A percentile compares a stretch with the other conserved stretches of the same genome.
Conservation (phyloP, 2,113 vertebrate genomes). For the Abramis brama region DNA sequence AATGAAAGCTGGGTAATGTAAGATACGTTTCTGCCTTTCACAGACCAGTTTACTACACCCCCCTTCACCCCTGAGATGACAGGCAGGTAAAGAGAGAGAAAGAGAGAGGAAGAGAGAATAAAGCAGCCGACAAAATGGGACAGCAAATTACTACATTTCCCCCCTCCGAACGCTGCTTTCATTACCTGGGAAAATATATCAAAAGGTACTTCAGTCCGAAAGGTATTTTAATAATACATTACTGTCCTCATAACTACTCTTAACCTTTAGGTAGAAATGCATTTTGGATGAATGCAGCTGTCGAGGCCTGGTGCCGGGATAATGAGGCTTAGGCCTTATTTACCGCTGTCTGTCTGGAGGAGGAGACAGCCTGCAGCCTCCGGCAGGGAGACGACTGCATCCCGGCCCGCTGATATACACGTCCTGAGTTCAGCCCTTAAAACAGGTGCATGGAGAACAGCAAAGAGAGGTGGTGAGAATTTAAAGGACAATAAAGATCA, state of each 20-base stretch:
- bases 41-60: conserved; percentile 78
- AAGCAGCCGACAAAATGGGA: conserved; percentile 74
- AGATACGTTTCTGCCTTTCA: conserved; percentile 79
- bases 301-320: conserved; percentile 70
- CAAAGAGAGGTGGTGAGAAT: not conserved
- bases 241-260: conserved; percentile 80
- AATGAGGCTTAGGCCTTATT: conserved; percentile 77
- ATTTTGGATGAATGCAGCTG: conserved; percentile 76
- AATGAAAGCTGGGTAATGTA: conserved; percentile 82
- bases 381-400: conserved; percentile 31
- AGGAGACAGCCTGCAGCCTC: conserved; percentile 38
- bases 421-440: conserved; percentile 2
- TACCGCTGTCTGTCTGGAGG: conserved; percentile 69
- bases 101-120: conserved; percentile 67
- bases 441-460: not conserved
- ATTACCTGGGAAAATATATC: conserved; percentile 83
- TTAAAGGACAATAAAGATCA: not conserved
- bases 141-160: conserved; percentile 78
- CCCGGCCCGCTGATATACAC: conserved; percentile 34
- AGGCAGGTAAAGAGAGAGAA: conserved; percentile 56
- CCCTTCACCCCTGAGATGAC: conserved; percentile 71
- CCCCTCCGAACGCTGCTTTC: conserved; percentile 75
- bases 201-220: conserved; percentile 79
- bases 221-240: conserved; percentile 84
- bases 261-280: conserved; percentile 80